phyloP scores from a whole-genome alignment of 1,140 invertebrate species.

The Zaprionus gabonicus region DNA sequence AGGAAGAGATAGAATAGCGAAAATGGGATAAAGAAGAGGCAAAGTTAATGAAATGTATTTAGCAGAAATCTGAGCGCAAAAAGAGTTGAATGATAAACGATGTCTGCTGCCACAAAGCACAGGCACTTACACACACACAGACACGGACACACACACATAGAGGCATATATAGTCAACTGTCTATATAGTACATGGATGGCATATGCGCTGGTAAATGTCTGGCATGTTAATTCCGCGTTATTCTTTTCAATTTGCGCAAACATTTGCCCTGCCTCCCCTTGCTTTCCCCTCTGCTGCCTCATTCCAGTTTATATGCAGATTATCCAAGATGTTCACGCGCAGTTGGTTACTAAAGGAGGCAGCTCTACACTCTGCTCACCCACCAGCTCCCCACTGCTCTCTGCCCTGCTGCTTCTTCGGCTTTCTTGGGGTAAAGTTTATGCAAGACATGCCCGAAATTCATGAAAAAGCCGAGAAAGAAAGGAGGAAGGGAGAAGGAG shows the following conservation, averaged over 20 bases:
- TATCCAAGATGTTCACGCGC: constrained; percentile 39
- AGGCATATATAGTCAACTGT: neutral
- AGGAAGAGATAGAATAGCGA: neutral
- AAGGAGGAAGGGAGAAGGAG: too few relatives aligned
- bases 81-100: constrained; percentile 20
- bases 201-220: constrained; percentile 15
- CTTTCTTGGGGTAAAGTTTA: constrained; percentile 20
- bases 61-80: constrained; percentile 10
- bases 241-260: constrained; percentile 48
- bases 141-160: neutral
- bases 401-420: neutral
- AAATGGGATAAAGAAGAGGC: neutral
- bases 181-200: neutral
- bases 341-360: constrained; percentile 21
- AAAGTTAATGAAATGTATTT: constrained; percentile 31
- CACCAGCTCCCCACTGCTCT: too few relatives aligned
- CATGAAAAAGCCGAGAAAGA: constrained; percentile 11
- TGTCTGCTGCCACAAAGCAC: neutral
- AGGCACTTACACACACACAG: neutral
- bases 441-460: constrained; percentile 47
- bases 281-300: neutral
- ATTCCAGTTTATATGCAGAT: constrained; percentile 41
- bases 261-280: constrained; percentile 1
- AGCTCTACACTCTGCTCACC: neutral
- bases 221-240: constrained; percentile 39